Evolutionary conservation across 2,888 invertebrate species (phyloP).

Genomic region (Ichneumoninae sp.): DNA sequence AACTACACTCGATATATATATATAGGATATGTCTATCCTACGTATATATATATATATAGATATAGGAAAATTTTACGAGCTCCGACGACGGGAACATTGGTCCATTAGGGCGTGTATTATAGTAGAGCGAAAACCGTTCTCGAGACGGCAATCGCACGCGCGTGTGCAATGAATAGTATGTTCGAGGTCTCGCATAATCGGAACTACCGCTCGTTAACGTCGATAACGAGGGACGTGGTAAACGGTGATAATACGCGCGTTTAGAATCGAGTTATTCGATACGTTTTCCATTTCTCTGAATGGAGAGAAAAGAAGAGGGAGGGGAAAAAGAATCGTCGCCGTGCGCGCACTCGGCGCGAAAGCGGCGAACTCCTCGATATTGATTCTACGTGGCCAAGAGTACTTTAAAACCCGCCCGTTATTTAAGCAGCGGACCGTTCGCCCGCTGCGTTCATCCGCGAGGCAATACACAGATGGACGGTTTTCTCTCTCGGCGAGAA

Average conservation of each 20-base stretch:
- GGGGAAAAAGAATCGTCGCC: constrained; percentile 25
- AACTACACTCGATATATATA: not conserved
- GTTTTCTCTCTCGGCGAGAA: constrained; percentile 80
- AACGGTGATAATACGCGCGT: constrained; percentile 17
- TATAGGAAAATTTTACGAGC: constrained; percentile 9
- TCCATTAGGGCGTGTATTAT: constrained; percentile 25
- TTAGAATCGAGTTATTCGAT: constrained; percentile 17
- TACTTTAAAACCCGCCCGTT: constrained; percentile 60
- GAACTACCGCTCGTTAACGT: constrained; percentile 39
- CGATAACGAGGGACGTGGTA: constrained; percentile 16
- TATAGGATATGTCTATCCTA: not conserved
- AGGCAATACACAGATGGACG: constrained; percentile 68
- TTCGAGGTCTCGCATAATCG: constrained; percentile 18
- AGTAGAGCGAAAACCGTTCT: constrained; percentile 10
- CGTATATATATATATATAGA: not conserved
- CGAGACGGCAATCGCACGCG: not conserved
- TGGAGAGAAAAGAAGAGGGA: constrained; percentile 7
- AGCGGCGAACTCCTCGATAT: constrained; percentile 37
- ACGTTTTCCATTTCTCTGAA: constrained; percentile 3
- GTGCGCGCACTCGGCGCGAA: constrained; percentile 19
- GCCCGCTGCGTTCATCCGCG: constrained; percentile 12
- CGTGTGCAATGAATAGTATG: not conserved
- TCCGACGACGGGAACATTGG: constrained; percentile 18
- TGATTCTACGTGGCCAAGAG: constrained; percentile 69
- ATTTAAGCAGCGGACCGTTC: constrained; percentile 4